These are phyloP conservation scores for Microdon myrmicae DNA, from an alignment of 2,888 invertebrate genomes.

Conservation along the genomic window DNA sequence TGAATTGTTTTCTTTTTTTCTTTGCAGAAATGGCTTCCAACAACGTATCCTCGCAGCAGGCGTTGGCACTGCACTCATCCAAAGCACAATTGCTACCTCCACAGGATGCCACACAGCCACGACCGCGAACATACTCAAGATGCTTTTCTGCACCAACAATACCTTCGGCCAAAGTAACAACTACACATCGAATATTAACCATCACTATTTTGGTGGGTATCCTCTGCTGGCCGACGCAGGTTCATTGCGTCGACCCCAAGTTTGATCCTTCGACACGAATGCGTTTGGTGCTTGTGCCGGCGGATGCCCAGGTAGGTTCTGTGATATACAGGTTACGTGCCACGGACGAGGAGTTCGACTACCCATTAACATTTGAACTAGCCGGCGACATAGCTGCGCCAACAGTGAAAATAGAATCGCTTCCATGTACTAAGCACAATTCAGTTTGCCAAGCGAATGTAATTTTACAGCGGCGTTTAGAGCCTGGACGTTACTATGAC, in stretches of 20 bases:
- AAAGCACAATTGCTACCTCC: slow-evolving; percentile 3
- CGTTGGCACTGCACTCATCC: slow-evolving; percentile 49
- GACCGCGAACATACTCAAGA: slow-evolving; percentile 18
- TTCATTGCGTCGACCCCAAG: slow-evolving; percentile 75
- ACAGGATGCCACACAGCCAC: slow-evolving; percentile 7
- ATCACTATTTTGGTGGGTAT: slow-evolving; percentile 63
- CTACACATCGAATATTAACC: slow-evolving; percentile 64
- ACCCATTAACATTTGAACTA: slow-evolving; percentile 84
- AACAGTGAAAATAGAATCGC: slow-evolving; percentile 80
- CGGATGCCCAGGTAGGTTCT: slow-evolving; percentile 83
- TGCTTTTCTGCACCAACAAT: neutral
- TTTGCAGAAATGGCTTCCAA: slow-evolving; percentile 64
- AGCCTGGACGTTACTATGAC: slow-evolving; percentile 85
- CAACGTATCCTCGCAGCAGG: slow-evolving; percentile 57
- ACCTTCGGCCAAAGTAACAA: slow-evolving; percentile 58
- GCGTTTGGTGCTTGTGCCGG: slow-evolving; percentile 83
- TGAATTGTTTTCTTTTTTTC: slow-evolving; percentile 24
- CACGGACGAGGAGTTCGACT: slow-evolving; percentile 87
- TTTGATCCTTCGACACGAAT: slow-evolving; percentile 87
- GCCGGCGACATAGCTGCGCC: slow-evolving; percentile 80
- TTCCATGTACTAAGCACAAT: slow-evolving; percentile 87
- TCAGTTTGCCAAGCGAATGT: slow-evolving; percentile 91
- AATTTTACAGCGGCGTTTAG: slow-evolving; percentile 78
- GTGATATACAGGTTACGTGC: slow-evolving; percentile 89
- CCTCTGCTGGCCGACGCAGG: slow-evolving; percentile 58